Evolutionary conservation across 35 echinoderm and acorn worm genomes (phyloP).

Genomic region (Heliocidaris erythrogramma): DNA sequence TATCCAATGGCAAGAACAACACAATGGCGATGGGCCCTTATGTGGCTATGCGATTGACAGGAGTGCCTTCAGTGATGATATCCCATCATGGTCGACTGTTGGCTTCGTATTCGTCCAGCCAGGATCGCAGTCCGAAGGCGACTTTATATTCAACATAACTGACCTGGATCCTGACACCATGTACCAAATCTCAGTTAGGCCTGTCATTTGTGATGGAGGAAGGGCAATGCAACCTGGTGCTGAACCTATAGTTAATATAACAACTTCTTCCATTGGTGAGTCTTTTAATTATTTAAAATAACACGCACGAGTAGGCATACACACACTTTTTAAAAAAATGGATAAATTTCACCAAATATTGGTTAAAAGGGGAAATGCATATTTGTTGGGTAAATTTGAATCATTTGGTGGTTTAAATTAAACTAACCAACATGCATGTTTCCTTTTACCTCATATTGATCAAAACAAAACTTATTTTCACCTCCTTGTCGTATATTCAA

Average conservation of each 20-base stretch:
- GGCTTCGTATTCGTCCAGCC: neutral
- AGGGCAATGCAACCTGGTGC: neutral
- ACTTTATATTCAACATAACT: neutral
- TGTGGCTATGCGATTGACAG: neutral
- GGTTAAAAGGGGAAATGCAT: no score
- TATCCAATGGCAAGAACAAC: neutral
- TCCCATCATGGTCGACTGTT: neutral
- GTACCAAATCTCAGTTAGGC: neutral
- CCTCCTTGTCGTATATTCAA: no score
- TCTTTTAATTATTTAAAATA: neutral
- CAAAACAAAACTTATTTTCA: no score
- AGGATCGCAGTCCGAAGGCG: neutral
- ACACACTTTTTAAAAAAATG: no score
- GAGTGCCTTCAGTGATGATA: neutral
- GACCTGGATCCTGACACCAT: neutral
- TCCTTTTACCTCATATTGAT: no score
- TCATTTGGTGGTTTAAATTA: no score
- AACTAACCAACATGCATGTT: no score
- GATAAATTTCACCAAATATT: no score
- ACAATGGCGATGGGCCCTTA: neutral
- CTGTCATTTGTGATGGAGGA: neutral
- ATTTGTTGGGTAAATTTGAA: no score
- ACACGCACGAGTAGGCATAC: no score
- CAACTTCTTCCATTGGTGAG: neutral
- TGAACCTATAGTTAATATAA: neutral